phyloP scores from a whole-genome alignment of 2,888 invertebrate species.

The Luperina nickerlii region DNA sequence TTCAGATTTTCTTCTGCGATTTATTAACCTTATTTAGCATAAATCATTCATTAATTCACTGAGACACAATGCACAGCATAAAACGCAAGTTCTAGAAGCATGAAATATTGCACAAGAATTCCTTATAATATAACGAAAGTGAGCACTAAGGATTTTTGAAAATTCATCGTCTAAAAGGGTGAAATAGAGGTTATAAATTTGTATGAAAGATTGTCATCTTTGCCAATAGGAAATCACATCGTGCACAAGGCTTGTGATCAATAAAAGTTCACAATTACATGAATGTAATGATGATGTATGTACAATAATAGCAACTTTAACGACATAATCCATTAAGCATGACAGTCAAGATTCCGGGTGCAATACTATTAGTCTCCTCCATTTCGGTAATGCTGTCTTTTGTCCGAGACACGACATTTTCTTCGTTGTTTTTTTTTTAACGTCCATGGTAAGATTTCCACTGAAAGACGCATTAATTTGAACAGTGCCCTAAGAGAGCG shows the following conservation, averaged over 20 bases:
- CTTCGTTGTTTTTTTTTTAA: conserved; percentile 52
- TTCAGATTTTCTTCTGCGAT: not conserved
- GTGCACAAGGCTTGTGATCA: not conserved
- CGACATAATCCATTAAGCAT: conserved; percentile 17
- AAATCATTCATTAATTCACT: not conserved
- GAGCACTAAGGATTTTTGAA: not conserved
- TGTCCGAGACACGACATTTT: conserved; percentile 46
- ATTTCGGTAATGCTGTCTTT: conserved; percentile 59
- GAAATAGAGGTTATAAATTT: not conserved
- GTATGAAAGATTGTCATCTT: not conserved
- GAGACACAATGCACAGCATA: not conserved
- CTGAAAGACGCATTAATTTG: conserved; percentile 42
- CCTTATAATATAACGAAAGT: not conserved
- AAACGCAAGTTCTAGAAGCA: not conserved
- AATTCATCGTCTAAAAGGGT: not conserved
- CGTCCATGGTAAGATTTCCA: conserved; percentile 30
- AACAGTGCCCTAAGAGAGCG: conserved; percentile 19
- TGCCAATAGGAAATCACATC: not conserved
- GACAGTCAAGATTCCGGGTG: conserved; percentile 26
- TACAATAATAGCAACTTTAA: not conserved
- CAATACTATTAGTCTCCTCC: conserved; percentile 47
- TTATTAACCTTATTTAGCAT: not conserved
- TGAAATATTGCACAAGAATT: not conserved
- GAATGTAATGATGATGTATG: not conserved
- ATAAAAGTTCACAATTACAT: not conserved